A percentile compares a stretch with the other conserved stretches of the same genome.
Conservation (phyloP, 2,888 invertebrate genomes). For the Scaptomyza tumidula region DNA sequence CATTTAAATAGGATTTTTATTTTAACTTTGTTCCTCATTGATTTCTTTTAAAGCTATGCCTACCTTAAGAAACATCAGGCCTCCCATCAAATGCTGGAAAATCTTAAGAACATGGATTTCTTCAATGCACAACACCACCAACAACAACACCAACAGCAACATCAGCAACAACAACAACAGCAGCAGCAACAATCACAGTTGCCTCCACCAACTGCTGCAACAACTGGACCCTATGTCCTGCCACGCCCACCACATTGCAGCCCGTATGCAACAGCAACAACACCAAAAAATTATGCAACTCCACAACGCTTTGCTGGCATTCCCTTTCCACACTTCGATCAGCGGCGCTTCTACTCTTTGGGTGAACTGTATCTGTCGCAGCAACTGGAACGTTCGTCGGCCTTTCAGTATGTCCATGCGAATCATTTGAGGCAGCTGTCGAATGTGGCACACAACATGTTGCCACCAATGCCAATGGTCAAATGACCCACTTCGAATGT, state of each 20-base stretch:
- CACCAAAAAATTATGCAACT: conserved; percentile 56
- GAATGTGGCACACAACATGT: conserved; percentile 68
- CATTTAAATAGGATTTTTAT: too few species aligned
- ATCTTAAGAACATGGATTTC: conserved; percentile 79
- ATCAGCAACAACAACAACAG: conserved; percentile 28
- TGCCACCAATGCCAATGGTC: conserved; percentile 70
- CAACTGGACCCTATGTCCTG: conserved; percentile 37
- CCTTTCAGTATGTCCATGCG: conserved; percentile 84
- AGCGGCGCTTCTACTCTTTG: conserved; percentile 82
- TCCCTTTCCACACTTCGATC: conserved; percentile 80
- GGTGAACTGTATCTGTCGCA: conserved; percentile 83
- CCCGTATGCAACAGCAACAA: conserved; percentile 43
- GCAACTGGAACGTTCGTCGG: conserved; percentile 82
- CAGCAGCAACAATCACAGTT: conserved; percentile 34
- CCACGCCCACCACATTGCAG: conserved; percentile 62
- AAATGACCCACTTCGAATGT: conserved; percentile 83
- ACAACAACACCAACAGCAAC: conserved; percentile 35
- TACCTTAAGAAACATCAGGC: conserved; percentile 86
- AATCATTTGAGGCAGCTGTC: conserved; percentile 77
- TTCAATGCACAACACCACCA: conserved; percentile 62
- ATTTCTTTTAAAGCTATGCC: conserved; percentile 74
- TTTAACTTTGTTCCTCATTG: background rate
- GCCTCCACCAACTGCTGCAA: conserved; percentile 7
- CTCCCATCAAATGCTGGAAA: conserved; percentile 83
- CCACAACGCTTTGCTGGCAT: conserved; percentile 77